A percentile compares a stretch with the other conserved stretches of the same genome.
phyloP scores from a whole-genome alignment of 2,888 invertebrate genomes.

The Calameuta idolon region DNA sequence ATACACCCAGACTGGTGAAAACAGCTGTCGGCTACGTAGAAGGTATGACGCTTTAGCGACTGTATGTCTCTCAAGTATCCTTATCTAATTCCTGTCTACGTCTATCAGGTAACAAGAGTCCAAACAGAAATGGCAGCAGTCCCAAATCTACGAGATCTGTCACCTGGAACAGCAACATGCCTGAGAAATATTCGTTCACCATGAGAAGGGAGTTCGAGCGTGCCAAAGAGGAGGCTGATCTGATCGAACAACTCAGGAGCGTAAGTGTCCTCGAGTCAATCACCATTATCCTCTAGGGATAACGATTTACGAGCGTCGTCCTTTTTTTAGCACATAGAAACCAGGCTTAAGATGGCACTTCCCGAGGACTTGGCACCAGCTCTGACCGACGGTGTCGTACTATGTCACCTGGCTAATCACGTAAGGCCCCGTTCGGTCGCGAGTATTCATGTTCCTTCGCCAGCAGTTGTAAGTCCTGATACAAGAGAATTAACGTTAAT shows the following conservation, averaged over 20 bases:
- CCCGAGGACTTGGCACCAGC: conserved; percentile 88
- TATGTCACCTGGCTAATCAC: conserved; percentile 95
- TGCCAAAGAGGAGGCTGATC: conserved; percentile 88
- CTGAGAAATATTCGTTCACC: conserved; percentile 88
- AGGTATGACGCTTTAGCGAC: conserved; percentile 54
- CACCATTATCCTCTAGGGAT: conserved; percentile 1
- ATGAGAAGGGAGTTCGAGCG: conserved; percentile 93
- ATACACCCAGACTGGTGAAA: conserved; percentile 70
- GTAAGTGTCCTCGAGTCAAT: conserved; percentile 70
- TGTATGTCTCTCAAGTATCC: neutral
- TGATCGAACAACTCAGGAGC: conserved; percentile 84
- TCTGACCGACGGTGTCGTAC: conserved; percentile 90
- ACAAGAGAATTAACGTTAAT: conserved; percentile 7
- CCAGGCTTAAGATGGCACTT: conserved; percentile 88
- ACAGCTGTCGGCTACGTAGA: conserved; percentile 73
- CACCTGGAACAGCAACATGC: conserved; percentile 80
- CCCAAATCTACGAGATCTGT: conserved; percentile 69
- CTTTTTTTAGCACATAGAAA: conserved; percentile 83
- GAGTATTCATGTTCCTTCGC: conserved; percentile 94
- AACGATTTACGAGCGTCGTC: conserved; percentile 6
- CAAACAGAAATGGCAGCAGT: conserved; percentile 54
- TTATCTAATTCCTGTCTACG: neutral
- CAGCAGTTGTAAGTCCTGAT: conserved; percentile 80
- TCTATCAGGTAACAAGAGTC: conserved; percentile 50
- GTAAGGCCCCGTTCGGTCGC: conserved; percentile 91